A percentile compares a stretch with the other conserved stretches of the same genome.
phyloP scores from a whole-genome alignment of 2,113 vertebrate species.

The Misgurnus mizolepis region DNA sequence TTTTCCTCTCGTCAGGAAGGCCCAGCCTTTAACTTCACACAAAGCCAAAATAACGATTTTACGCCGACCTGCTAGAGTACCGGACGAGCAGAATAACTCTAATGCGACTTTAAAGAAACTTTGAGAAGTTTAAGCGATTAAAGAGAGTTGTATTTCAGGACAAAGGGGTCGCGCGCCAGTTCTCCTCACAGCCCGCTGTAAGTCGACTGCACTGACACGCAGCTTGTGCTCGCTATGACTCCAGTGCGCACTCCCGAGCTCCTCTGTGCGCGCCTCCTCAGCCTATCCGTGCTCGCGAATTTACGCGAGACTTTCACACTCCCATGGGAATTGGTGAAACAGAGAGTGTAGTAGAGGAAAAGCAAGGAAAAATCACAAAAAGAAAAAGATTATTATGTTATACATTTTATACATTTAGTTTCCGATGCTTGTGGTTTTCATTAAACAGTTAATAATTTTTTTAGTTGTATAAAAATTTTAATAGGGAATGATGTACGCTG shows the following conservation, averaged over 20 bases:
- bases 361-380: constrained; percentile 32
- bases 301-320: constrained; percentile 78
- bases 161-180: constrained; percentile 70
- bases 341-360: constrained; percentile 37
- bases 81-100: background rate
- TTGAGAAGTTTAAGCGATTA: constrained; percentile 14
- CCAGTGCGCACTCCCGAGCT: constrained; percentile 64
- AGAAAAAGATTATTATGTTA: too few relatives aligned
- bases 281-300: constrained; percentile 70
- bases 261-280: constrained; percentile 66
- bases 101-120: constrained; percentile 22
- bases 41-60: constrained; percentile 8
- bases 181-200: constrained; percentile 91
- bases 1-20: constrained; percentile 69
- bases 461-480: too few relatives aligned
- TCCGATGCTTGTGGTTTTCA: too few relatives aligned
- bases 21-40: constrained; percentile 79
- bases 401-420: too few relatives aligned
- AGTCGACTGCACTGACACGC: constrained; percentile 88
- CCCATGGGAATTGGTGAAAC: constrained; percentile 39
- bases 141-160: constrained; percentile 32
- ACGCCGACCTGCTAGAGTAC: constrained; percentile 46
- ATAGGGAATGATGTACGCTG: too few relatives aligned
- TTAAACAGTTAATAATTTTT: too few relatives aligned
- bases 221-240: constrained; percentile 83